These are phyloP conservation scores for Eulimnadia texana DNA, from an alignment of 1,140 invertebrate genomes.

Conservation along the genomic window DNA sequence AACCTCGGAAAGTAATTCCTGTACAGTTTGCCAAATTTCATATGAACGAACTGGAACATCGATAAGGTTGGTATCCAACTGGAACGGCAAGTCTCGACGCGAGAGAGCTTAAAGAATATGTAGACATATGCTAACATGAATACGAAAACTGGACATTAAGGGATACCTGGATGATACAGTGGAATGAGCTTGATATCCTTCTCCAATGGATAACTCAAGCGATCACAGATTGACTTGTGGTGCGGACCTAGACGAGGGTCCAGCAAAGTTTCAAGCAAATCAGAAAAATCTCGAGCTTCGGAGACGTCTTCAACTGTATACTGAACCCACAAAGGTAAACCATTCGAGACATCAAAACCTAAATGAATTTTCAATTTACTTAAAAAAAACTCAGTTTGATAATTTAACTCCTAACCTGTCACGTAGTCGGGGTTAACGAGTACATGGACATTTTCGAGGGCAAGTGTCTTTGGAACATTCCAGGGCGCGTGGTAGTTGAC, in stretches of 20 bases:
- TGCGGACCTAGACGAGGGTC: not conserved
- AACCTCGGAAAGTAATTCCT: not conserved
- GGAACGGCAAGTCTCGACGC: not conserved
- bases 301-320: not conserved
- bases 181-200: not conserved
- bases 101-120: not conserved
- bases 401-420: not conserved
- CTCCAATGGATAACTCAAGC: not conserved
- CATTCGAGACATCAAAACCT: not conserved
- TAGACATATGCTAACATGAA: not conserved
- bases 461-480: not conserved
- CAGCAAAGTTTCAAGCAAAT: not conserved
- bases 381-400: not conserved
- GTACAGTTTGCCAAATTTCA: not conserved
- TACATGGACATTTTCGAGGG: not conserved
- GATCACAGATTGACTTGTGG: conserved; percentile 1
- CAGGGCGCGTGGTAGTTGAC: not conserved
- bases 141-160: not conserved
- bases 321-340: not conserved
- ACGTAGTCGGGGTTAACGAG: conserved; percentile 1
- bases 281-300: not conserved
- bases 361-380: not conserved
- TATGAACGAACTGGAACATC: not conserved
- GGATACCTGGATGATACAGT: conserved; percentile 1
- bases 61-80: conserved; percentile 3